Evolutionary conservation across 2,113 vertebrate genomes (phyloP).

Genomic region (Craseonycteris thonglongyai): DNA sequence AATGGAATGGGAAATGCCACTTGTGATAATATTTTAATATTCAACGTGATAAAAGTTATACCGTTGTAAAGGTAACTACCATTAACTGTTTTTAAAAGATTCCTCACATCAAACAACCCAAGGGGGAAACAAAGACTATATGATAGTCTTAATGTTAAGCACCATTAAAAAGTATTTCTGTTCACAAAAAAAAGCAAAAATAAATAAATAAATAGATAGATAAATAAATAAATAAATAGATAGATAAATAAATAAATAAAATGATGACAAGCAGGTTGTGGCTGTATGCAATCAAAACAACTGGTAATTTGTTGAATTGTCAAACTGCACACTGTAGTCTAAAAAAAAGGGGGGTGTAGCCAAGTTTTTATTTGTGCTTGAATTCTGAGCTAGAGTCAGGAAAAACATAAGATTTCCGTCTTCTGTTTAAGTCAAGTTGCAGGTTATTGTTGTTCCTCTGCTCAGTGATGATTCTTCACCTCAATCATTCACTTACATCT

Average conservation of each 20-base stretch:
- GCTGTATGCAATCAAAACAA: background rate
- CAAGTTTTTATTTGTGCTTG: background rate
- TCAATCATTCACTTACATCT: background rate
- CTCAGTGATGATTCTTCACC: background rate
- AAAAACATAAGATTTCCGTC: background rate
- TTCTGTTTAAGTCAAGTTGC: background rate
- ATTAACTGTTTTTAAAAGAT: slow-evolving; percentile 1
- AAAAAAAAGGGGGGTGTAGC: background rate
- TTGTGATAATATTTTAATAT: slow-evolving; percentile 57
- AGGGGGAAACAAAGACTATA: background rate
- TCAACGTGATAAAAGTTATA: slow-evolving; percentile 32
- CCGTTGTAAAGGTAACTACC: slow-evolving; percentile 20
- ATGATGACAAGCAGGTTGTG: background rate
- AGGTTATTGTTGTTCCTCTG: background rate
- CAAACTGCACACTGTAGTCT: background rate
- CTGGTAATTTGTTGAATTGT: background rate
- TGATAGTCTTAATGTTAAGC: background rate
- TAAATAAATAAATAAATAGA: no score
- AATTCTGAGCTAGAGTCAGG: background rate
- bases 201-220: no score
- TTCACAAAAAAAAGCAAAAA: background rate
- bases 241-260: no score
- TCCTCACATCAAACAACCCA: background rate
- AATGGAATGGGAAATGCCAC: slow-evolving; percentile 36
- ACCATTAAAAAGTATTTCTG: background rate